A percentile compares a stretch with the other conserved stretches of the same genome.
These are phyloP conservation scores for Cremastinae sp. DNA, from an alignment of 2,888 invertebrate genomes.

Conservation along the genomic window DNA sequence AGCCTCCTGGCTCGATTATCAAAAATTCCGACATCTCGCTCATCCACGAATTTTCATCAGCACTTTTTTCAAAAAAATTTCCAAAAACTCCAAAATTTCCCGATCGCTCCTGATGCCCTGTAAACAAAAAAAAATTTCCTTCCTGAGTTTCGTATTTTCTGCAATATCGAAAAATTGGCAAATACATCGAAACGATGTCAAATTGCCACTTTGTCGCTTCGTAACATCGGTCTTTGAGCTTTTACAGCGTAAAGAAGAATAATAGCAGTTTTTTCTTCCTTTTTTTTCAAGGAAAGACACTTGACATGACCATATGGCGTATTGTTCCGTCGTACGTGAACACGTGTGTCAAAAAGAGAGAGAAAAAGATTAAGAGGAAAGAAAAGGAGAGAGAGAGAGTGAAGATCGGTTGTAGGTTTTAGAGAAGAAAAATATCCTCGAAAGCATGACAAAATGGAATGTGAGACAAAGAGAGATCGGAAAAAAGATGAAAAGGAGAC, in stretches of 20 bases:
- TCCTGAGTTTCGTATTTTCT: too few species aligned
- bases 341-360: neutral
- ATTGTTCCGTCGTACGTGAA: too few species aligned
- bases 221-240: neutral
- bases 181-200: neutral
- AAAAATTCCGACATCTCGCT: constrained; percentile 65
- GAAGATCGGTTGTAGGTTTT: constrained; percentile 46
- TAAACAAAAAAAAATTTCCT: too few species aligned
- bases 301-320: constrained; percentile 11
- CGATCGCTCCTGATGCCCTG: too few species aligned
- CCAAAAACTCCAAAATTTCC: too few species aligned
- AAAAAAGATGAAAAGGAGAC: neutral
- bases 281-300: constrained; percentile 24
- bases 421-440: constrained; percentile 52
- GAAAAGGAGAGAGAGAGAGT: constrained; percentile 13
- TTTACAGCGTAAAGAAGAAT: constrained; percentile 21
- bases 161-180: too few species aligned
- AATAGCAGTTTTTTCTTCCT: constrained; percentile 24
- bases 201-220: constrained; percentile 2
- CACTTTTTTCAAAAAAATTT: too few species aligned
- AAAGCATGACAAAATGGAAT: constrained; percentile 30
- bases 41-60: constrained; percentile 6
- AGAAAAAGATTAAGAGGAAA: neutral
- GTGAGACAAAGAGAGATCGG: constrained; percentile 5
- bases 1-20: constrained; percentile 66